A percentile compares a stretch with the other conserved stretches of the same genome.
Evolutionary conservation across 2,797 vertebrate species (phyloP).

Genomic region (Lepus oiostolus): DNA sequence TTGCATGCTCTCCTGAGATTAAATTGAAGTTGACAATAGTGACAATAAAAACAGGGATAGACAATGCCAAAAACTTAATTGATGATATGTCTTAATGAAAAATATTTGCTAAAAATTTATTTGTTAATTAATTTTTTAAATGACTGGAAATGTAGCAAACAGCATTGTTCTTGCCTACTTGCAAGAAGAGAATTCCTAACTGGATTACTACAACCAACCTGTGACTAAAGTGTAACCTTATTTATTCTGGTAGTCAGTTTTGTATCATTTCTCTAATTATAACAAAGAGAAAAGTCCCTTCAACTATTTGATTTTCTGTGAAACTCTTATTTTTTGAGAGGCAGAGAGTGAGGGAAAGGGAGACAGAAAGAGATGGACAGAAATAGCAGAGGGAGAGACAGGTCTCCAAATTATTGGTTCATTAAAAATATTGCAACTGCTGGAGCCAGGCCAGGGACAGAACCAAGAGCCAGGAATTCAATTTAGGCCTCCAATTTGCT

Average conservation of each 20-base stretch:
- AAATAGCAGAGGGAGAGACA: too few relatives aligned
- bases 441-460: too few relatives aligned
- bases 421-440: too few relatives aligned
- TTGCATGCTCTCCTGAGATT: background rate
- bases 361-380: too few relatives aligned
- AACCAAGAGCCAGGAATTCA: too few relatives aligned
- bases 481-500: too few relatives aligned
- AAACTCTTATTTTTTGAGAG: background rate
- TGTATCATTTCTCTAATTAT: slow-evolving; percentile 94
- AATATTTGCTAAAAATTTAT: slow-evolving; percentile 95
- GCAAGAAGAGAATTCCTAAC: slow-evolving; percentile 87
- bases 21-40: background rate
- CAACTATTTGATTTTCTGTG: slow-evolving; percentile 93
- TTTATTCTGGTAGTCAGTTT: slow-evolving; percentile 75
- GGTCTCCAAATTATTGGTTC: too few relatives aligned
- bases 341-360: too few relatives aligned
- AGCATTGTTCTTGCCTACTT: slow-evolving; percentile 94
- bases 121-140: slow-evolving; percentile 96
- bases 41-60: background rate
- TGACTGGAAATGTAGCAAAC: slow-evolving; percentile 92
- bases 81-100: background rate
- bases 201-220: slow-evolving; percentile 81
- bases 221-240: slow-evolving; percentile 50
- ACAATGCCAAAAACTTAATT: background rate
- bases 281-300: slow-evolving; percentile 94